Conservation (phyloP, 2,888 invertebrate genomes). For the Marronus borbonicus region DNA sequence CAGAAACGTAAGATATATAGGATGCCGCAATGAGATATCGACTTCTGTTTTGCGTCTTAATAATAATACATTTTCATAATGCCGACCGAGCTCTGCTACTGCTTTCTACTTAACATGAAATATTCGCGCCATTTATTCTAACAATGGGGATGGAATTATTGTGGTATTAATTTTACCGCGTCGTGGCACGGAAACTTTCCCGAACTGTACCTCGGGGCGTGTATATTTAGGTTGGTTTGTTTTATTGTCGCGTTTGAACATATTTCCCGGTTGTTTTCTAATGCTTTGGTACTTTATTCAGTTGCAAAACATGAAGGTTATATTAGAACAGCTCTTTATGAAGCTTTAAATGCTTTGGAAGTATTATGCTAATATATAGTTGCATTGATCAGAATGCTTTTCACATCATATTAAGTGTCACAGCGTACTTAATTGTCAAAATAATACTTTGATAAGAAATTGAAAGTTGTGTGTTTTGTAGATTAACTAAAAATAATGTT, state of each 20-base stretch:
- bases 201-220: neutral
- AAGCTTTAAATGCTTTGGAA: no score
- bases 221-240: neutral
- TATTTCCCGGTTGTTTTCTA: no score
- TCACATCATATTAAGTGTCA: no score
- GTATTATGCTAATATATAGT: no score
- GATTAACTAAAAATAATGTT: no score
- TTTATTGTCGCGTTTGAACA: neutral
- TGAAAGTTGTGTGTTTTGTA: no score
- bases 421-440: no score
- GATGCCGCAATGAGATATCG: slow-evolving; percentile 9
- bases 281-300: no score
- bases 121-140: slow-evolving; percentile 16
- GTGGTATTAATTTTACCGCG: neutral
- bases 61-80: slow-evolving; percentile 23
- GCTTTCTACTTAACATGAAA: neutral
- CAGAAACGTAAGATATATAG: slow-evolving; percentile 13
- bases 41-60: neutral
- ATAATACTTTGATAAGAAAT: no score
- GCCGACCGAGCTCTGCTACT: neutral
- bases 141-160: slow-evolving; percentile 8
- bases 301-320: no score
- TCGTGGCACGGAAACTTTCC: neutral
- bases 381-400: no score
- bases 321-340: no score